Percentiles rank a stretch among this genome's conserved stretches.
Evolutionary conservation across 2,888 invertebrate genomes (phyloP).

Genomic region (Melanostoma mellinum): DNA sequence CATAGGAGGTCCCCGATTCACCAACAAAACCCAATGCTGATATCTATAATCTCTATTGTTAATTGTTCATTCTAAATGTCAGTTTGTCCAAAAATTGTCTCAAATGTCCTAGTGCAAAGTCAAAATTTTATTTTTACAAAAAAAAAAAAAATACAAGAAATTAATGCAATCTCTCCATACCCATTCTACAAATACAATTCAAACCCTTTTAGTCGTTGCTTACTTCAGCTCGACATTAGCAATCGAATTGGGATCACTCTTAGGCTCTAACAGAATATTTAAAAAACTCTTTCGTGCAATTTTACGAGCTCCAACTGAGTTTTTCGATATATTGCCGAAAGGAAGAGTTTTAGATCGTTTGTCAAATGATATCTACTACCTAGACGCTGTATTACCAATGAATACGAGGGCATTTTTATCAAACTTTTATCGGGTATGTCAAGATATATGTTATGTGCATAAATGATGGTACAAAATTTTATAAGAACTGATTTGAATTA

Average conservation of each 20-base stretch:
- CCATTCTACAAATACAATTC: slow-evolving; percentile 4
- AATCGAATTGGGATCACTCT: slow-evolving; percentile 83
- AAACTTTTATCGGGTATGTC: slow-evolving; percentile 79
- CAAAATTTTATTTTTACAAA: slow-evolving; percentile 7
- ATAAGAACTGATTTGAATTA: not conserved
- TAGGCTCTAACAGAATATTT: slow-evolving; percentile 83
- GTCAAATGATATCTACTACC: slow-evolving; percentile 84
- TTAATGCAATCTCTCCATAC: slow-evolving; percentile 12
- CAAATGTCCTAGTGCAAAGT: slow-evolving; percentile 16
- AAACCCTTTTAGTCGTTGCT: slow-evolving; percentile 75
- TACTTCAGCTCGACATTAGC: slow-evolving; percentile 77
- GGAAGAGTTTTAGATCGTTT: slow-evolving; percentile 86
- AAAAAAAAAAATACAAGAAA: not conserved
- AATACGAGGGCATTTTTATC: slow-evolving; percentile 75
- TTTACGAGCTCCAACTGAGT: slow-evolving; percentile 83
- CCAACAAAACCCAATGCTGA: slow-evolving; percentile 27
- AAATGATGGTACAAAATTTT: not conserved
- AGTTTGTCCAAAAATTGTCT: not conserved
- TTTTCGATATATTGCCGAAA: slow-evolving; percentile 86
- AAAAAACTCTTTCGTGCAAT: slow-evolving; percentile 82
- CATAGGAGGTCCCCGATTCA: not conserved
- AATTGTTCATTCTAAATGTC: slow-evolving; percentile 16
- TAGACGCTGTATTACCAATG: slow-evolving; percentile 83
- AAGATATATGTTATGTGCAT: not conserved
- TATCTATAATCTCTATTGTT: not conserved